Base-by-base conservation (phyloP, 2,888 invertebrate species). In the Andrena haemorrhoa region DNA sequence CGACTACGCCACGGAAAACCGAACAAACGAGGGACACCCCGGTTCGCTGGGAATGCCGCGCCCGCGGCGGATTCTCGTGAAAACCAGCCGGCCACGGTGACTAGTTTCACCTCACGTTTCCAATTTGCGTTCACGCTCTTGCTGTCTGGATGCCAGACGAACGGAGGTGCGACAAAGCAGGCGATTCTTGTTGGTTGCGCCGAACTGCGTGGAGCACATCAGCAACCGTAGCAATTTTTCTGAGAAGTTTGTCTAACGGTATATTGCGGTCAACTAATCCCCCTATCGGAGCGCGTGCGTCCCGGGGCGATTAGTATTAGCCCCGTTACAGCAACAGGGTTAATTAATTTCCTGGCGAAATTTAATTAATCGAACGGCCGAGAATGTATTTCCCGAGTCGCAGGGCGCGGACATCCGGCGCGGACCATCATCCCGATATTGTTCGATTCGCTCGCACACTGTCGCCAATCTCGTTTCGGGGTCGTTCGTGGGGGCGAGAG, bases 21-120 rank as follows among this genome's bases (percentile, higher is more conserved):
- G 76, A 73, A 74, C 75, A 64, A 76, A 81, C 78, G 79, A 84
- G 64, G 56, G 75, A 69, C 74, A 10, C 73, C 12, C 51, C 58
- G 73, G 58, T 35, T 70, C 73, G 65, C 26, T 71, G 64, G 51
- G 74, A 80, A 82, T 80, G 83, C 75, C 75, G 41, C 56, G 31
- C 49, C 64, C 71, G 51, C 33, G 64, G 23, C 63, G 7, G 49
- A 61, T 12, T 2, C 63, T 35, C 63, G 72, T 7, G 16, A 65
- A 77, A 78, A 83, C 72, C 79, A 80, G 78, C 41, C 75, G 70
- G 74, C 75, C 74, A 33, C 60, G 56, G 73, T 60, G 66, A 23
- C 53, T 72, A 83, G 84, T 91, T 89, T 87, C 90, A 84, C 87
- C 85, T 86, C 89, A 86, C 90, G 91, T 89, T 90, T 90, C 90